Conservation (phyloP, 2,113 vertebrate genomes). For the Chlorodrepanis virens region DNA sequence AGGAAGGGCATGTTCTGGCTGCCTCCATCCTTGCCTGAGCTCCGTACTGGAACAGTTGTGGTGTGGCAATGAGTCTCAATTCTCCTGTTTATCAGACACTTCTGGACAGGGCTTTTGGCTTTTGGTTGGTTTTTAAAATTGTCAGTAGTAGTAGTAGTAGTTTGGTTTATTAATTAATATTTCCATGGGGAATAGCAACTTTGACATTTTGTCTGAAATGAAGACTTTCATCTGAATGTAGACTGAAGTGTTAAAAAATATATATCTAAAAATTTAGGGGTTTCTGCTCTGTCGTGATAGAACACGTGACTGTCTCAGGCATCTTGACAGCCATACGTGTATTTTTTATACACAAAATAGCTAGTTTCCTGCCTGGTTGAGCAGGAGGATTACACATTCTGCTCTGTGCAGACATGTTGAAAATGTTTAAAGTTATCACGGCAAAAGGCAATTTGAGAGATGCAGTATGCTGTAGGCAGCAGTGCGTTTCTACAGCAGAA, state of each 20-base stretch:
- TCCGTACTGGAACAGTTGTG: neutral
- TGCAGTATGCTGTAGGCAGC: neutral
- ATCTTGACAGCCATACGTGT: neutral
- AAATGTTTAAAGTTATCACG: neutral
- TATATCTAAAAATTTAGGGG: neutral
- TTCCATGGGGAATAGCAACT: neutral
- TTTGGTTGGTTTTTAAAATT: neutral
- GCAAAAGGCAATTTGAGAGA: neutral
- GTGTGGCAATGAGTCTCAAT: neutral
- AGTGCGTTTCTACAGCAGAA: accelerated
- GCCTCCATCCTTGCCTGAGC: neutral
- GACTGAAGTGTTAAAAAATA: neutral
- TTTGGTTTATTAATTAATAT: neutral
- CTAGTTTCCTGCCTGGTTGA: neutral
- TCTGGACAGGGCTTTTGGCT: neutral
- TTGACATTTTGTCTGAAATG: neutral
- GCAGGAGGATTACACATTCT: neutral
- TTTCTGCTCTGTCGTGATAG: neutral
- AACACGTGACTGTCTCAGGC: neutral
- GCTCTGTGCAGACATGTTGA: neutral
- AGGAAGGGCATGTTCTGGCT: neutral
- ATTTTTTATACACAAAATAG: neutral
- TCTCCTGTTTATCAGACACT: neutral
- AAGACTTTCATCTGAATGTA: neutral
- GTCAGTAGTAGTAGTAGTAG: no score